Conservation (phyloP, 1,140 invertebrate species). For the Rhopalosiphum maidis region DNA sequence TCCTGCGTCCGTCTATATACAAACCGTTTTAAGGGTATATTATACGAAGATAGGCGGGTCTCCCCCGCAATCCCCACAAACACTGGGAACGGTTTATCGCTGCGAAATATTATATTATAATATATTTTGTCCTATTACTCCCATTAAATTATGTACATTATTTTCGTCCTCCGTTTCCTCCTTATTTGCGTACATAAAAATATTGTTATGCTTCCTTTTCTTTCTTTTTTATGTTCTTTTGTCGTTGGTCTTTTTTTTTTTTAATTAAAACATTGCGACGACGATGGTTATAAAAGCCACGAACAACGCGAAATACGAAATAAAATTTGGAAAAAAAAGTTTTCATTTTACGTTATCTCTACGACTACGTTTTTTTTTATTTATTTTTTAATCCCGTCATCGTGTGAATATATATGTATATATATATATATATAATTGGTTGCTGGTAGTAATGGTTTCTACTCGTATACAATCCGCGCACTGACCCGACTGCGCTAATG, state of each 20-base stretch:
- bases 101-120: neutral
- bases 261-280: constrained; percentile 18
- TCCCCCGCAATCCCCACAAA: neutral
- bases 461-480: neutral
- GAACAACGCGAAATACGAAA: neutral
- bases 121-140: neutral
- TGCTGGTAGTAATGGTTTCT: neutral
- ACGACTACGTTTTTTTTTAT: neutral
- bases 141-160: neutral
- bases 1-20: neutral
- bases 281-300: neutral
- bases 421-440: neutral
- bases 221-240: neutral
- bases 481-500: constrained; percentile 31
- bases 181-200: neutral
- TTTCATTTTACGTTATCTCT: neutral
- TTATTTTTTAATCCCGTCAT: neutral
- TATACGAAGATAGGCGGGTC: neutral
- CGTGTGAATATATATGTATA: neutral
- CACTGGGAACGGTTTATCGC: neutral
- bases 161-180: neutral
- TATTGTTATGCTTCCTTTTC: neutral
- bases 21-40: neutral
- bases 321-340: constrained; percentile 6
- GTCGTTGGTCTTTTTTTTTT: neutral